Base-by-base conservation (phyloP, 2,888 invertebrate genomes). In the Hypomecis punctinalis region DNA sequence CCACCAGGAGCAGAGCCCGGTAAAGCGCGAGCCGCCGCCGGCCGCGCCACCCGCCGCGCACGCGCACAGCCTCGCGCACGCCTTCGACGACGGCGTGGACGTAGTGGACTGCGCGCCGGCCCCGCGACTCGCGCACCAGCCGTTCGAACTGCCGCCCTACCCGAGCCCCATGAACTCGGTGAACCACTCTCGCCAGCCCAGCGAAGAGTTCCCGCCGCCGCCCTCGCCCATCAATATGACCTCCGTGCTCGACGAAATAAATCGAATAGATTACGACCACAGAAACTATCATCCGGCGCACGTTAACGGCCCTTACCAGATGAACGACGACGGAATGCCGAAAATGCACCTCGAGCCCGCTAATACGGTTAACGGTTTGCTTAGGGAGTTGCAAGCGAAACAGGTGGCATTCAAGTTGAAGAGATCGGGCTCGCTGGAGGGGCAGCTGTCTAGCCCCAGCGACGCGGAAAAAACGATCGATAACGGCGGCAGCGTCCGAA, bases 121-220 rank as follows among this genome's bases (percentile, higher is more conserved):
- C 0, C 70, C 82, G 61, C 83, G 92, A 57, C 80, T 85, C 54
- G 89, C 91, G 0, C 91, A 91, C 0, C 88, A 82, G 56, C 91
- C 94, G 61, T 93, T 93, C 63, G 96, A 96, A 57, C 81, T 96
- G 61, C 97, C 97, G 0, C 97, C 97, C 0, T 97, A 97, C 81
- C 97, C 97, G 1, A 96, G 96, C 76, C 96, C 96, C 1, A 94
- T 96, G 73, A 95, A 95, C 72, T 97, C 97, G 0, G 95, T 94
- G 0, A 94, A 96, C 60, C 97, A 97, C 84, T 97, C 97, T 1
- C 93, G 97, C 53, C 97, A 97, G 84, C 95, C 97, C 0, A 97
- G 97, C 83, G 97, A 97, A 86, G 97, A 98, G 76, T 97, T 98
- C 77, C 97, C 97, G 53, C 97, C 97, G 5, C 97, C 97, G n/a